These are phyloP conservation scores for Erpobdella octoculata DNA, from an alignment of 2,888 invertebrate species.

Conservation along the genomic window DNA sequence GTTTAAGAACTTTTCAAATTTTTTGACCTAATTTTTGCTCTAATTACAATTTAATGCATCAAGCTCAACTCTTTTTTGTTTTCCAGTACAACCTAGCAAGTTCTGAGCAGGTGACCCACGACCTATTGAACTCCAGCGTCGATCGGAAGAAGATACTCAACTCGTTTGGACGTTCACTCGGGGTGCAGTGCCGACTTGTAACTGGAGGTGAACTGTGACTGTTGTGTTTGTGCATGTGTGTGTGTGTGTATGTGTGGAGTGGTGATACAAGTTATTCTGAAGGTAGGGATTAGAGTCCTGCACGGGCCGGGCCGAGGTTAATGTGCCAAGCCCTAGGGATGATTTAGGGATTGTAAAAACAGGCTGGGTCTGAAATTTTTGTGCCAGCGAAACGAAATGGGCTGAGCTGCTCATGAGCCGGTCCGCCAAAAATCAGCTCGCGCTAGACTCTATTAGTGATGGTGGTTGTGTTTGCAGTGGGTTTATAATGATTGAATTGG, in stretches of 20 bases:
- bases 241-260: neutral
- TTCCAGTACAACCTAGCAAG: slow-evolving; percentile 16
- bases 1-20: neutral
- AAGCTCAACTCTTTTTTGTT: too few relatives aligned
- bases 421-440: neutral
- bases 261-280: too few relatives aligned
- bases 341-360: too few relatives aligned
- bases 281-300: too few relatives aligned
- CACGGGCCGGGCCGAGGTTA: too few relatives aligned
- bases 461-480: neutral
- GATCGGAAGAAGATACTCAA: slow-evolving; percentile 21
- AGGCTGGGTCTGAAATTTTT: too few relatives aligned
- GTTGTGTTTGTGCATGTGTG: neutral
- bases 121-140: neutral
- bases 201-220: slow-evolving; percentile 24
- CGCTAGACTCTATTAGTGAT: neutral
- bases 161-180: slow-evolving; percentile 21
- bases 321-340: too few relatives aligned
- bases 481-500: neutral
- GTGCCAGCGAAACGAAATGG: too few relatives aligned
- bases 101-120: neutral
- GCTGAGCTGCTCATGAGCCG: too few relatives aligned
- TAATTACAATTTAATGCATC: too few relatives aligned
- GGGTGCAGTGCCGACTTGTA: slow-evolving; percentile 28
- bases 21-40: too few relatives aligned